Base-by-base conservation (phyloP, 1,140 invertebrate species). In the Drosophila bocqueti region DNA sequence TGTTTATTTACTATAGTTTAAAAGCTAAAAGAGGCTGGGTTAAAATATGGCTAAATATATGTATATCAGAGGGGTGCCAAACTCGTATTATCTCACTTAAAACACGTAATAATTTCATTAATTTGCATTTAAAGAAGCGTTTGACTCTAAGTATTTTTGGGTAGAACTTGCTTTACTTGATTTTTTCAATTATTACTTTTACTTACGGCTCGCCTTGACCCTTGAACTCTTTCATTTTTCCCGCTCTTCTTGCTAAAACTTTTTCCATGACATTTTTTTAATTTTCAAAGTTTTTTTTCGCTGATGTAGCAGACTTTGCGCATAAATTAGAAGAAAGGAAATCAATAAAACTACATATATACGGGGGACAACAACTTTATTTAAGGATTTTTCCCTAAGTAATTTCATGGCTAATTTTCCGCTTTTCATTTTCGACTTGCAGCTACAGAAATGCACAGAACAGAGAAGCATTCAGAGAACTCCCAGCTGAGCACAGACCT, bases 241-340 rank as follows among this genome's bases (percentile, higher is more conserved):
- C 36, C n/a, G 18, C 52, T 49, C 52, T 79, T 82, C 77, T 68
- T 40, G 21, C 57, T 26, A 15, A 18, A 59, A 62, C 15, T 40
- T 57, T 38, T 55, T 57, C 36, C 15, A 21, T n/a, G 54, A 57
- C 54, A 45, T 36, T 58, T 79, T 79, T 74, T 61, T 49, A 63
- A 49, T 57, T 49, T 63, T 18, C 11, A 83, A 87, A 83, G 55
- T 79, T 85, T 64, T 75, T 75, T 36, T 85, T 57, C 34, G 55
- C 42, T 73, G 73, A 29, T 67, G 76, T 31, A 36, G 61, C 71
- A 76, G 67, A 29, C 49, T 64, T 66, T 67, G 49, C 52, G 73
- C 77, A 87, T 84, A 89, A 84, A 84, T 89, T 81, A 89, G 43
- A 60, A 52, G 69, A 79, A 61, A 61, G 47, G 69, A 83, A 87